Conservation (phyloP, 1,140 invertebrate genomes). For the Brachionus rubens region DNA sequence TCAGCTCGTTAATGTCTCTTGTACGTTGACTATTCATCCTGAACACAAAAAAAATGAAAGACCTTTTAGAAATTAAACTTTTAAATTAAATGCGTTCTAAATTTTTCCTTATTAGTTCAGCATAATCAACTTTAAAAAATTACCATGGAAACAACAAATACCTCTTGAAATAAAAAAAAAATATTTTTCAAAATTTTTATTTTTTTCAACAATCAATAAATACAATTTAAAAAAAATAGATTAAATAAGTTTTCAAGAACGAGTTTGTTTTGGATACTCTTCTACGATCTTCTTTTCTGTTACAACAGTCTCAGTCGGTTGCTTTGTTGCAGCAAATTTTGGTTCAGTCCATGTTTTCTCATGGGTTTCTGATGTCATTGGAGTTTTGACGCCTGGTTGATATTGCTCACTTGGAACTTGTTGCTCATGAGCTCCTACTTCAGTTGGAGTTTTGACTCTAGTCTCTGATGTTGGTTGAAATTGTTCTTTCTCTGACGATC, state of each 20-base stretch:
- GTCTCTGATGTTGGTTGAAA: slow-evolving; percentile 18
- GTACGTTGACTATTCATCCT: slow-evolving; percentile 38
- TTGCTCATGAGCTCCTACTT: slow-evolving; percentile 1
- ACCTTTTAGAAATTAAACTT: too few species aligned
- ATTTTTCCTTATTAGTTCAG: too few species aligned
- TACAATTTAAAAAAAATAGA: background rate
- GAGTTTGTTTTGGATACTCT: slow-evolving; percentile 28
- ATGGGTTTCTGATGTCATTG: background rate
- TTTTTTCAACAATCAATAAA: background rate
- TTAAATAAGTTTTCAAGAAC: background rate
- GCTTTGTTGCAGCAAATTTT: slow-evolving; percentile 20
- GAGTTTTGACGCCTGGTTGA: slow-evolving; percentile 21
- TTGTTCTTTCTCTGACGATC: slow-evolving; percentile 9
- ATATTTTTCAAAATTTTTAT: background rate
- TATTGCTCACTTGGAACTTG: too few species aligned
- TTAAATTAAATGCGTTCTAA: too few species aligned
- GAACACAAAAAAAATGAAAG: too few species aligned
- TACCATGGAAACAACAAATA: background rate
- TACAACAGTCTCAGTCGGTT: background rate
- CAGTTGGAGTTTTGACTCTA: slow-evolving; percentile 15
- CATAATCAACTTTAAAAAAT: background rate
- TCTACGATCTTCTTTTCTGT: background rate
- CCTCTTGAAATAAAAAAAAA: background rate
- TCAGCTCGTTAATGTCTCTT: slow-evolving; percentile 48
- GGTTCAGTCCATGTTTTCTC: background rate